Evolutionary conservation across 2,888 invertebrate genomes (phyloP).

Genomic region (Laspeyria flexula): DNA sequence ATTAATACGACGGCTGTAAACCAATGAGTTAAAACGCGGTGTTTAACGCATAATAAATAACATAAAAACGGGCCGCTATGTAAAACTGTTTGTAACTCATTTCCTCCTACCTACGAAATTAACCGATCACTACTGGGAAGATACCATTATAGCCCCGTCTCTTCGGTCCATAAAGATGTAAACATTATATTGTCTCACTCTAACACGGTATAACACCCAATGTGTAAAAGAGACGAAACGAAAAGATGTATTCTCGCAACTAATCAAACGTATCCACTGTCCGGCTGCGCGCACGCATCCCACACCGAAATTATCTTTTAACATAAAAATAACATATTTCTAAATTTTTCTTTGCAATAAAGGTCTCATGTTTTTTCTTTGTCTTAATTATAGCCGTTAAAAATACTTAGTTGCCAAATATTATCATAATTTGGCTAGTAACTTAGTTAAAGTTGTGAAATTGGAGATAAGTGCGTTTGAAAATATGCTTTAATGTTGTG

Average conservation of each 20-base stretch:
- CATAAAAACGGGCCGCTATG: constrained; percentile 69
- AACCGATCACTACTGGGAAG: constrained; percentile 73
- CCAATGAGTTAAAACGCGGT: constrained; percentile 43
- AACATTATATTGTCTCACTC: constrained; percentile 68
- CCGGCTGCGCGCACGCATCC: constrained; percentile 75
- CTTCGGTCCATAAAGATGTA: constrained; percentile 75
- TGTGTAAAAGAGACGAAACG: constrained; percentile 63
- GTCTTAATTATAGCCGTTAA: constrained; percentile 27
- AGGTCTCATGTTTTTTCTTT: constrained; percentile 23
- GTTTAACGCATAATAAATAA: constrained; percentile 63
- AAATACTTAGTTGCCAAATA: constrained; percentile 44
- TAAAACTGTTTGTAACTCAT: constrained; percentile 64
- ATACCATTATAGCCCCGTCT: constrained; percentile 79
- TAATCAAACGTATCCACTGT: constrained; percentile 83
- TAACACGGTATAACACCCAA: constrained; percentile 26
- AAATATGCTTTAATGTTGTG: constrained; percentile 39
- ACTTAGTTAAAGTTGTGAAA: constrained; percentile 57
- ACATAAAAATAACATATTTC: constrained; percentile 11
- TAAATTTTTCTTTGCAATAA: constrained; percentile 12
- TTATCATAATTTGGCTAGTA: constrained; percentile 60
- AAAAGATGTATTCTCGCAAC: constrained; percentile 72
- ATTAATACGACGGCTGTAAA: constrained; percentile 34
- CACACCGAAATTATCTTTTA: constrained; percentile 55
- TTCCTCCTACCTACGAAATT: constrained; percentile 81
- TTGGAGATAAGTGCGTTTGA: constrained; percentile 62